A percentile compares a stretch with the other conserved stretches of the same genome.
Evolutionary conservation across 2,113 vertebrate species (phyloP).

Genomic region (Mustela nigripes): DNA sequence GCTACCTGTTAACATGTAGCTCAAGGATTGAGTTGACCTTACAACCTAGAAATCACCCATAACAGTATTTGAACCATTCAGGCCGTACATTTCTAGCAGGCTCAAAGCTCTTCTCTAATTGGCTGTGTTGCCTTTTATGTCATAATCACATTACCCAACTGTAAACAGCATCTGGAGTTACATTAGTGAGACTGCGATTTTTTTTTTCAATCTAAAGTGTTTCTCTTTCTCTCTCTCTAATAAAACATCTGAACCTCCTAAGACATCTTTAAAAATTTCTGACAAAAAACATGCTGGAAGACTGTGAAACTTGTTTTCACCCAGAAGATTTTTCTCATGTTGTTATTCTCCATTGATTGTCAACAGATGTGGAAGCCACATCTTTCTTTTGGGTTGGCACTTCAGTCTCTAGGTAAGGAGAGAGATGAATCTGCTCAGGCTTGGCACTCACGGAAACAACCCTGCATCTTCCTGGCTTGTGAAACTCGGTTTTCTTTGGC

Average conservation of each 20-base stretch:
- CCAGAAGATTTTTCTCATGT: conserved; percentile 24
- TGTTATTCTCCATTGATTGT: conserved; percentile 26
- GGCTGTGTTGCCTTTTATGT: conserved; percentile 72
- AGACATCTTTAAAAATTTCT: conserved; percentile 67
- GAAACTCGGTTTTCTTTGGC: conserved; percentile 66
- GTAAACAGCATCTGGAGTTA: conserved; percentile 43
- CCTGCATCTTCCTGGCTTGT: conserved; percentile 55
- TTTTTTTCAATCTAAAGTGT: conserved; percentile 60
- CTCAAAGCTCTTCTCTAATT: conserved; percentile 59
- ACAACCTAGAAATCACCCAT: conserved; percentile 22
- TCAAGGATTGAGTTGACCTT: background rate
- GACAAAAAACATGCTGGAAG: conserved; percentile 64
- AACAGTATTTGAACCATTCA: conserved; percentile 14
- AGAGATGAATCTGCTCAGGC: conserved; percentile 73
- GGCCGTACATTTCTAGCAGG: background rate
- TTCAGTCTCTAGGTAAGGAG: conserved; percentile 15
- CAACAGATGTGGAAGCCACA: conserved; percentile 59
- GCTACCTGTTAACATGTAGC: background rate
- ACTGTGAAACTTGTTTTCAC: conserved; percentile 54
- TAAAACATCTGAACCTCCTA: conserved; percentile 69
- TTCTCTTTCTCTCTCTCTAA: conserved; percentile 55
- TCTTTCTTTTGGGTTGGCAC: conserved; percentile 18
- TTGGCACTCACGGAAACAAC: background rate
- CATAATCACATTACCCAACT: conserved; percentile 78
- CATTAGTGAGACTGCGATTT: conserved; percentile 45